phyloP scores from a whole-genome alignment of 2,113 vertebrate genomes.

The Glaucomys volans region DNA sequence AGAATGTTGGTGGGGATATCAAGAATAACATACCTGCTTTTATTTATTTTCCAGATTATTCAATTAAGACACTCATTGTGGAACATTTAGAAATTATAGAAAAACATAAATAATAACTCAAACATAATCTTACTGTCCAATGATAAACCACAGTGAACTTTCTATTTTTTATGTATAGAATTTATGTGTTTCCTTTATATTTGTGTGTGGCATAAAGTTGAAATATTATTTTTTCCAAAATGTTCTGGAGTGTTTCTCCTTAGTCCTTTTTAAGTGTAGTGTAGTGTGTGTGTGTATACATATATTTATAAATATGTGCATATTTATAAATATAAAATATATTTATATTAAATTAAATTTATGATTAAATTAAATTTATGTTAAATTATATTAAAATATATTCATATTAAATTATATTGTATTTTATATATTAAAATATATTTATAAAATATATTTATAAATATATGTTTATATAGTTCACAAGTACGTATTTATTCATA shows the following conservation, averaged over 20 bases:
- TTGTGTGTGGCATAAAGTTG: neutral
- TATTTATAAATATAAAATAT: too few species aligned
- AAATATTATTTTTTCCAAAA: neutral
- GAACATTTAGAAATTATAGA: slow-evolving; percentile 26
- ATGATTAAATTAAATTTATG: neutral
- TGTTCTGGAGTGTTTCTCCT: neutral
- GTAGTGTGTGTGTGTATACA: neutral
- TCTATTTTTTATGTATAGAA: neutral
- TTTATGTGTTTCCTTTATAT: neutral
- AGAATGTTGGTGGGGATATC: neutral
- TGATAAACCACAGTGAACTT: neutral
- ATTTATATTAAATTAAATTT: neutral
- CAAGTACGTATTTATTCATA: too few species aligned
- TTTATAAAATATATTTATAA: too few species aligned
- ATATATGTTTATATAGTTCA: too few species aligned
- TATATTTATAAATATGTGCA: too few species aligned
- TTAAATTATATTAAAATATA: too few species aligned
- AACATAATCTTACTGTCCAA: neutral
- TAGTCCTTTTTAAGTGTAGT: neutral
- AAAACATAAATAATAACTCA: slow-evolving; percentile 12
- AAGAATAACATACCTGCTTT: neutral
- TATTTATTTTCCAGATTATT: slow-evolving; percentile 16
- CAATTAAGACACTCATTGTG: neutral
- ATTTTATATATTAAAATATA: neutral
- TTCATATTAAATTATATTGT: neutral